A percentile compares a stretch with the other conserved stretches of the same genome.
Conservation (phyloP, 2,888 invertebrate species). For the Papilio protenor region DNA sequence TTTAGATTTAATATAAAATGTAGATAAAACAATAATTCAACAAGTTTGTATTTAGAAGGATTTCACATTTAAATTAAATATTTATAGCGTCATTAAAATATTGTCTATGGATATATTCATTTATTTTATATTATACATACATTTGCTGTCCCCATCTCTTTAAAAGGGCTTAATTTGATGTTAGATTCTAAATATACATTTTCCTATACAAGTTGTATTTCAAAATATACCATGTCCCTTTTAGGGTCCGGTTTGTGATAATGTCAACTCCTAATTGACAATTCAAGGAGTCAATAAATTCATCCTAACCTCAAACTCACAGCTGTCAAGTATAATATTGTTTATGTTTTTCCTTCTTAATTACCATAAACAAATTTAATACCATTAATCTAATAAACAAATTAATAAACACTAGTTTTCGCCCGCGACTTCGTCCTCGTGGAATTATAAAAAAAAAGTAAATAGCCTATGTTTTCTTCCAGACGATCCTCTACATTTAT, state of each 20-base stretch:
- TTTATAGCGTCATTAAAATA: not conserved
- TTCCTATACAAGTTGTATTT: constrained; percentile 14
- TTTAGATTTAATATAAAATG: too few relatives aligned
- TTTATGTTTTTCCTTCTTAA: not conserved
- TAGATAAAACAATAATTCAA: not conserved
- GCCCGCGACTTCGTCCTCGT: too few relatives aligned
- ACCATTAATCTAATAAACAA: not conserved
- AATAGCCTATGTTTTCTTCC: too few relatives aligned
- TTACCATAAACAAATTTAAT: not conserved
- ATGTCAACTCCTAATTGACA: constrained; percentile 36
- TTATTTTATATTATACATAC: not conserved
- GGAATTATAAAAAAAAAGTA: too few relatives aligned
- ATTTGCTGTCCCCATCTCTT: not conserved
- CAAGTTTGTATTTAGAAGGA: not conserved
- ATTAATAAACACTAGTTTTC: not conserved
- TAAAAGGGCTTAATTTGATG: constrained; percentile 8
- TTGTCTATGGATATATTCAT: not conserved
- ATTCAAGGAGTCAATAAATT: constrained; percentile 10
- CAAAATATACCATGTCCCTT: constrained; percentile 20
- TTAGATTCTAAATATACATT: constrained; percentile 6
- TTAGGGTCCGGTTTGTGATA: constrained; percentile 16
- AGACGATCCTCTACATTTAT: too few relatives aligned
- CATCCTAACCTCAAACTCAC: constrained; percentile 4
- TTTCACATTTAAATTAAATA: not conserved
- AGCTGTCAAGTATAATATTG: constrained; percentile 2